Conservation (phyloP, 2,797 vertebrate genomes). For the Alosa sapidissima region DNA sequence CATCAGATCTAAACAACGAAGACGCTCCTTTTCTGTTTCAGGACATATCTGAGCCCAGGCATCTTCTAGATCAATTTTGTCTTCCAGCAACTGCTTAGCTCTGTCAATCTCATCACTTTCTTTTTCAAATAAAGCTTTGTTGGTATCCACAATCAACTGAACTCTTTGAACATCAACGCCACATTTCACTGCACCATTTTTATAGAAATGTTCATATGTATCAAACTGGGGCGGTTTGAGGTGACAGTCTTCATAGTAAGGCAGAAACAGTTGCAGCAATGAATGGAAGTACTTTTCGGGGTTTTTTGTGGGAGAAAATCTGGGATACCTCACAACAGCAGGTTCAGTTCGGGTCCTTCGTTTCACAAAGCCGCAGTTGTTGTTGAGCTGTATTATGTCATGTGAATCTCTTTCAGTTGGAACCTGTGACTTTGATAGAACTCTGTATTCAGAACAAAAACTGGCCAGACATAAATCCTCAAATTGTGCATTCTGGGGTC, state of each 20-base stretch:
- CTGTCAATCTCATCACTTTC: slow-evolving; percentile 4
- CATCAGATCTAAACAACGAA: not conserved
- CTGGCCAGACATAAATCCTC: slow-evolving; percentile 18
- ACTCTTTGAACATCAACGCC: not conserved
- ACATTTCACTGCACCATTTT: not conserved
- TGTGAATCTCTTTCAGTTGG: not conserved
- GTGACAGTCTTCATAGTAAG: not conserved
- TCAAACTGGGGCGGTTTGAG: not conserved
- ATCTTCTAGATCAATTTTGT: slow-evolving; percentile 8
- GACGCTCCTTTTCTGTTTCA: slow-evolving; percentile 15
- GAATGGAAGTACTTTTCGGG: slow-evolving; percentile 30
- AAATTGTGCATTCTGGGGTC: slow-evolving; percentile 9
- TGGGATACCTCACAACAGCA: slow-evolving; percentile 23
- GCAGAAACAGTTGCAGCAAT: slow-evolving; percentile 27
- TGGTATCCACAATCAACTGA: not conserved
- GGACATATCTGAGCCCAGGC: slow-evolving; percentile 31
- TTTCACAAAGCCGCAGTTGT: slow-evolving; percentile 24
- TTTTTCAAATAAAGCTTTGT: slow-evolving; percentile 23
- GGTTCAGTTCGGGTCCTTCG: not conserved
- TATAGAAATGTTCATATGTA: slow-evolving; percentile 20
- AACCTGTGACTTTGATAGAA: not conserved
- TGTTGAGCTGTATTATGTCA: not conserved
- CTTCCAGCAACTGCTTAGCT: not conserved
- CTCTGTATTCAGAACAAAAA: slow-evolving; percentile 30
- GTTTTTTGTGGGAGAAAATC: slow-evolving; percentile 28